phyloP scores from a whole-genome alignment of 2,113 vertebrate genomes.

The Alligator mississippiensis region DNA sequence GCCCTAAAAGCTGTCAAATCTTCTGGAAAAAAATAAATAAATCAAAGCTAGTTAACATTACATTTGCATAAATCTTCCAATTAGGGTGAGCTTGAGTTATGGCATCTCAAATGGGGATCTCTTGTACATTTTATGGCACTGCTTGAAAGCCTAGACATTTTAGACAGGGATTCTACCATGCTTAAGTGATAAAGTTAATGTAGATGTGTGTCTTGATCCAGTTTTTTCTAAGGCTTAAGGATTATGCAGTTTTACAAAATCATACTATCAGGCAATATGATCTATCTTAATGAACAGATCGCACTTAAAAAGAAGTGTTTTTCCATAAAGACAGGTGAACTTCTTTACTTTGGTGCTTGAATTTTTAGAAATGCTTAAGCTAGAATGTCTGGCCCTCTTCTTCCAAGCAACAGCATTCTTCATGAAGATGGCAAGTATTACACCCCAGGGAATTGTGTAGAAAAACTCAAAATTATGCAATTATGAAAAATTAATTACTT shows the following conservation, averaged over 20 bases:
- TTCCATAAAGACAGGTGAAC: not conserved
- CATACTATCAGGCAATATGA: not conserved
- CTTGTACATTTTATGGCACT: fast-evolving
- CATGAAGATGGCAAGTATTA: not conserved
- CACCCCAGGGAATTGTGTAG: not conserved
- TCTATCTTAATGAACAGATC: not conserved
- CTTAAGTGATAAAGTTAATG: not conserved
- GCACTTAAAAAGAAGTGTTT: not conserved
- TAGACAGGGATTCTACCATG: not conserved
- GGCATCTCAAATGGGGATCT: not conserved
- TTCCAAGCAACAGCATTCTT: constrained; percentile 7
- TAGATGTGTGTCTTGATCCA: not conserved
- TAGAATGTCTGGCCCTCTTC: not conserved
- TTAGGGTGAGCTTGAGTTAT: not conserved
- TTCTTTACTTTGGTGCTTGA: not conserved
- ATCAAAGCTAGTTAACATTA: not conserved
- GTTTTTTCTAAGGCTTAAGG: not conserved
- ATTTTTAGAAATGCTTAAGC: not conserved
- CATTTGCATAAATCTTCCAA: not conserved
- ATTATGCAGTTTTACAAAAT: not conserved
- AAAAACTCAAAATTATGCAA: too few relatives aligned
- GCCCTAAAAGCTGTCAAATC: not conserved
- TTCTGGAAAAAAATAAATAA: not conserved
- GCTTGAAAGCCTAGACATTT: not conserved
- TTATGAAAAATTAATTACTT: too few relatives aligned